Base-by-base conservation (phyloP, 2,888 invertebrate genomes). In the Drosophila colorata region DNA sequence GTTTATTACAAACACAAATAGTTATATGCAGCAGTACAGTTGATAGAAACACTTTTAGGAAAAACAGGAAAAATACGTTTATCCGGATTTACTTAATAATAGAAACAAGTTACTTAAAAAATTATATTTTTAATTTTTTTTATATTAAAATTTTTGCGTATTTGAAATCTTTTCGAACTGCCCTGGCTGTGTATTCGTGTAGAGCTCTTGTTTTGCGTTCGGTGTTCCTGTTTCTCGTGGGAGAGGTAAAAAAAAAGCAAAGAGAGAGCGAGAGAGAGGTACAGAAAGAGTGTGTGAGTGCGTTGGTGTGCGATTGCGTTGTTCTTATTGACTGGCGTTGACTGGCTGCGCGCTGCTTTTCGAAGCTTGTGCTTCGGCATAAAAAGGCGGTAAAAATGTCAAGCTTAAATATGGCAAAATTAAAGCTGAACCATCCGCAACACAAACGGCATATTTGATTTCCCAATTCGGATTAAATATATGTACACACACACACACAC, bases 371-470 rank as follows among this genome's bases (percentile, higher is more conserved):
- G 61, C 69, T 59, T 69, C 63, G 53, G 60, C 68, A 78, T 65
- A 87, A 80, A 87, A 87, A 82, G 87, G 87, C 82, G 85, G 87
- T 84, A 87, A 87, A 82, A 86, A 51, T 70, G 66, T 69, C 52
- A 53, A 64, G 43, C 59, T 65, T 18, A 71, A 70, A 66, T 69
- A 51, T 69, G 69, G 63, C 49, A 68, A 57, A 47, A 60, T 44
- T 16, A 40, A 66, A 46, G 47, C 66, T 61, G 40, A 44, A 23
- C 18, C 14, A 38, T 33, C 7, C n/a, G 23, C 28, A 60, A 48
- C 48, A 47, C 14, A 20, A 31, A 25, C 43, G 3, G 23, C 37
- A 28, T 11, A 58, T 49, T 51, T 20, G 23, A 57, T 41, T 48
- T 51, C 4, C 49, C 14, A 53, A 57, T 56, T 55, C 33, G 53